Evolutionary conservation across 23 tunicate genomes (phyloP), one percentile per base, ranked within the genome.

Genomic region (Halocynthia roretzi): DNA sequence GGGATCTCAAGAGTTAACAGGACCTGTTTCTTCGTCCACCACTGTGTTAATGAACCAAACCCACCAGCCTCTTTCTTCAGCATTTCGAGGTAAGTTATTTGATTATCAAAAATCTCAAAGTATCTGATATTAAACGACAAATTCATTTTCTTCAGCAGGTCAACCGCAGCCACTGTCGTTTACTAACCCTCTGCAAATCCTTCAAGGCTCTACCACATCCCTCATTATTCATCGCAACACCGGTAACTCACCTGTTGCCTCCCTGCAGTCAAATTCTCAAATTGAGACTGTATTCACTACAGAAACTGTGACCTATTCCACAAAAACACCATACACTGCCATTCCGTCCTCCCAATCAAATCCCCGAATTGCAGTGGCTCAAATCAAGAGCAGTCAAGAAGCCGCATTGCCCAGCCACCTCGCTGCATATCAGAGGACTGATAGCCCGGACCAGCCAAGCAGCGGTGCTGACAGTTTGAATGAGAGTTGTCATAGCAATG

Each of bases 231-330:
- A 48, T 56, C 55, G 56, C 63, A 49, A 21, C 11, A 52, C 55
- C 64, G 56, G 56, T 64, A 62, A 62, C 18, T 54, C 23, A 8
- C 62, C 78, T n/a, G 9, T 40, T 56, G 50, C 76, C 20, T 10
- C 76, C 31, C 74, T 81, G 57, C 60, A 65, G 65, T 68, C 86
- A 61, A 65, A 65, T 15, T 65, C 70, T 54, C 93, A 81, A 10
- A 77, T 87, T 18, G 93, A 87, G 60, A 87, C 93, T 7, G 76
- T 77, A 14, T 87, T 87, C 55, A 57, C 81, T n/a, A 68, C 93
- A 8, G 93, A 87, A 52, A 87, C 93, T 11, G 83, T 77, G 68
- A 87, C 86, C 14, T 86, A 86, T 71, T 21, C 84, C 19, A 65
- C 15, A 11, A 65, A 15, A 65, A 48, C 31, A 20, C 70, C 70